A percentile compares a stretch with the other conserved stretches of the same genome.
phyloP scores from a whole-genome alignment of 2,888 invertebrate genomes.

The Xestia ashworthii region DNA sequence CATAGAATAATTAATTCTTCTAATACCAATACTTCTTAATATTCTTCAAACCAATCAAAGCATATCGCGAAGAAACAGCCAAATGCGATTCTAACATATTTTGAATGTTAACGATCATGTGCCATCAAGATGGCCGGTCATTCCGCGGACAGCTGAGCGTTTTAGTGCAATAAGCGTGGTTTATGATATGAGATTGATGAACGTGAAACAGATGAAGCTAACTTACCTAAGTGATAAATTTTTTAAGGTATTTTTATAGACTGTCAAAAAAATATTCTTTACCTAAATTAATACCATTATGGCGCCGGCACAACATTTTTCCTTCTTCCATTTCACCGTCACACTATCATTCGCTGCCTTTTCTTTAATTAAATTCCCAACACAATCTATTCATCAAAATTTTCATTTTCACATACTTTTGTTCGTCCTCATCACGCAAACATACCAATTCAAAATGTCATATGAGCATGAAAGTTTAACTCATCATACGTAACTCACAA shows the following conservation, averaged over 20 bases:
- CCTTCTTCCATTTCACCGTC: background rate
- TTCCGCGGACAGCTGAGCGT: constrained; percentile 74
- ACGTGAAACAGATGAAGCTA: constrained; percentile 6
- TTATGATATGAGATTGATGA: constrained; percentile 63
- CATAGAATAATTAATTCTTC: background rate
- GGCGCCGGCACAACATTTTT: background rate
- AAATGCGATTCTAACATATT: constrained; percentile 55
- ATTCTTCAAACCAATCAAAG: constrained; percentile 19
- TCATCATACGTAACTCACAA: background rate
- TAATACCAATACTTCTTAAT: background rate
- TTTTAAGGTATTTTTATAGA: background rate
- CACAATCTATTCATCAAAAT: background rate
- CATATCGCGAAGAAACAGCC: constrained; percentile 52
- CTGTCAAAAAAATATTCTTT: background rate
- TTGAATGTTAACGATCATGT: constrained; percentile 31
- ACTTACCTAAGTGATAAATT: background rate
- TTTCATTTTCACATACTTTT: background rate
- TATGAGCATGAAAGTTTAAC: background rate
- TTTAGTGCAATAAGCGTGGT: constrained; percentile 81
- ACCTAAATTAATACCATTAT: background rate
- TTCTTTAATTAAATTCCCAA: background rate
- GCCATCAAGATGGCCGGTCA: constrained; percentile 39
- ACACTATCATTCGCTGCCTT: background rate
- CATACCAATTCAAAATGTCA: background rate
- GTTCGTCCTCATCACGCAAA: background rate